These are phyloP conservation scores for Gonioctena quinquepunctata DNA, from an alignment of 1,140 invertebrate species.

Conservation along the genomic window DNA sequence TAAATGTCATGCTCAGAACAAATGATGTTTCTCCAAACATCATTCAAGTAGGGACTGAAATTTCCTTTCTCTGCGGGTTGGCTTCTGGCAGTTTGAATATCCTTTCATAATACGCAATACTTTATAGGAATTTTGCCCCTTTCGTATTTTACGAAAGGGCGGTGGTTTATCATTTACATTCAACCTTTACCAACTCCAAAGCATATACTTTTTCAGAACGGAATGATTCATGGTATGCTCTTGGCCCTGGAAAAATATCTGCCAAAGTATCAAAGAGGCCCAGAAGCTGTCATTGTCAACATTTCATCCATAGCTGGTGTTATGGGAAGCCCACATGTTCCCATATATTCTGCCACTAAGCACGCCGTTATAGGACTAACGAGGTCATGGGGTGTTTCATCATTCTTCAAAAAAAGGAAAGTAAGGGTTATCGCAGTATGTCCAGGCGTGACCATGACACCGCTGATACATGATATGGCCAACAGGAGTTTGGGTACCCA, in stretches of 20 bases:
- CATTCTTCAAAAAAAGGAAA: slow-evolving; percentile 23
- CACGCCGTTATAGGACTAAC: slow-evolving; percentile 41
- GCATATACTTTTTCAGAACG: slow-evolving; percentile 41
- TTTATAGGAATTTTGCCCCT: no score
- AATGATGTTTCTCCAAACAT: no score
- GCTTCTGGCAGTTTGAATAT: no score
- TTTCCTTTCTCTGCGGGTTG: no score
- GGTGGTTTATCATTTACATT: no score
- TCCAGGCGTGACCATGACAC: slow-evolving; percentile 48
- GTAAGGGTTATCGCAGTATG: slow-evolving; percentile 45
- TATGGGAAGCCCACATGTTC: slow-evolving; percentile 19
- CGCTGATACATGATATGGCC: slow-evolving; percentile 24
- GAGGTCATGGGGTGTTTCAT: slow-evolving; percentile 28
- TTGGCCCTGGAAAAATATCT: slow-evolving; percentile 43
- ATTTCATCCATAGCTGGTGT: slow-evolving; percentile 41
- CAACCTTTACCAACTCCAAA: no score
- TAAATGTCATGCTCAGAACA: no score
- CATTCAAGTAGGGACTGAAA: no score
- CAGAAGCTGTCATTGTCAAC: slow-evolving; percentile 43
- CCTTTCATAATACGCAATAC: no score
- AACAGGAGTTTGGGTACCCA: slow-evolving; percentile 22
- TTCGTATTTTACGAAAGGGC: no score
- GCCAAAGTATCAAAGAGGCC: slow-evolving; percentile 36
- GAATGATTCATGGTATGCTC: slow-evolving; percentile 34
- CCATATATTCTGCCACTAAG: slow-evolving; percentile 41